Percentiles rank a stretch among this genome's conserved stretches.
Evolutionary conservation across 2,113 vertebrate species (phyloP).

Genomic region (Lonchura striata): DNA sequence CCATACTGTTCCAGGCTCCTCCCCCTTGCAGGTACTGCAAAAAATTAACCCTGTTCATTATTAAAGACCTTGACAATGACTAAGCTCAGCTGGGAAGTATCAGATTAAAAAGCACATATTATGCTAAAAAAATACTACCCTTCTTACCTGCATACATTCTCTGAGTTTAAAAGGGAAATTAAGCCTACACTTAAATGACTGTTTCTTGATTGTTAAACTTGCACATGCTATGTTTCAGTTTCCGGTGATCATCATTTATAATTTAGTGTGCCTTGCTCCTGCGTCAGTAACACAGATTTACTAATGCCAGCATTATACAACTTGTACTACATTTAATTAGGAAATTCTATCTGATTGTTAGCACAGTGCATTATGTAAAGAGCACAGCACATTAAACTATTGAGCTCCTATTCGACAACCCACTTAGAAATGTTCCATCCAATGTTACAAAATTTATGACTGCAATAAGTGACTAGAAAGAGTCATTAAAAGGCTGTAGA

Average conservation of each 20-base stretch:
- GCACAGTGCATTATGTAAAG: neutral
- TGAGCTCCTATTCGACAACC: neutral
- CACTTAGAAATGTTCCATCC: neutral
- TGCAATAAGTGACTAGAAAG: neutral
- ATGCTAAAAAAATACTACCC: neutral
- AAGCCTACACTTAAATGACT: neutral
- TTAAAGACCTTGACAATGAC: neutral
- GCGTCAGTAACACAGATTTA: neutral
- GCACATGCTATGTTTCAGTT: neutral
- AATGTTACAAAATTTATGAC: neutral
- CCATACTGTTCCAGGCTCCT: neutral
- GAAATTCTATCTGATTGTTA: neutral
- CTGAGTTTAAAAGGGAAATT: neutral
- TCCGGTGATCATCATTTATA: neutral
- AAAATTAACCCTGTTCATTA: neutral
- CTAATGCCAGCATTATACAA: neutral
- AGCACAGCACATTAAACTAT: neutral
- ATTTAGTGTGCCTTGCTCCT: neutral
- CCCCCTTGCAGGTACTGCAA: fast-evolving
- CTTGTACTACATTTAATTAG: neutral
- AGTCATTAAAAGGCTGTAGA: neutral
- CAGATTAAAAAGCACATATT: neutral
- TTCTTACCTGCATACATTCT: neutral
- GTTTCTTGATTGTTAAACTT: neutral
- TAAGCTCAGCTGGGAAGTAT: neutral